Evolutionary conservation across 2,797 vertebrate species (phyloP).

Genomic region (Characodon lateralis): DNA sequence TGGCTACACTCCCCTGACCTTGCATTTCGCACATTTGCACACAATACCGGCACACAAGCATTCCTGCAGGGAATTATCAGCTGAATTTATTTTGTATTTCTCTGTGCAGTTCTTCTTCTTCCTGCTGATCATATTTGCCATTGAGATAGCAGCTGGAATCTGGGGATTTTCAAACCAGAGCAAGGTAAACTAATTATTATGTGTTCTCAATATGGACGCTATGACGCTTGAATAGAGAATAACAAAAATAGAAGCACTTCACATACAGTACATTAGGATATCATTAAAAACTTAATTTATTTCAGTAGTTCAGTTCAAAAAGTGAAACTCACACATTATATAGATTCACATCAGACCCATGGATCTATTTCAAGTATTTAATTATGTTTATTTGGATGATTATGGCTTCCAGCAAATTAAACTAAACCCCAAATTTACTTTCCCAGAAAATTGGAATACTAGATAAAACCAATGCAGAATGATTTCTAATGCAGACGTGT

Average conservation of each 20-base stretch:
- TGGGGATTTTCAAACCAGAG: conserved; percentile 96
- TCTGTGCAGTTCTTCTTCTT: conserved; percentile 90
- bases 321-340: not conserved
- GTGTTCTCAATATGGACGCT: not conserved
- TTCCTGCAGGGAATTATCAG: conserved; percentile 8
- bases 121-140: conserved; percentile 92
- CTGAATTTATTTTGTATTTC: conserved; percentile 30
- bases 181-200: conserved; percentile 76
- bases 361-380: not conserved
- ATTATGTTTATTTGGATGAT: too few relatives aligned
- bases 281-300: not conserved
- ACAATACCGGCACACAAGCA: conserved; percentile 17
- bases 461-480: not conserved
- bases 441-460: too few relatives aligned
- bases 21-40: conserved; percentile 33
- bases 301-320: not conserved
- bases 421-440: too few relatives aligned
- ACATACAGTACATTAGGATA: not conserved
- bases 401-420: too few relatives aligned
- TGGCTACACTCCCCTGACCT: conserved; percentile 58
- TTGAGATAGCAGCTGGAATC: conserved; percentile 92
- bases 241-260: not conserved
- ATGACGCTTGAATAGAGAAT: not conserved
- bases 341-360: not conserved
- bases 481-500: not conserved